Base-by-base conservation (phyloP, 2,113 vertebrate species). In the Xiphophorus couchianus region DNA sequence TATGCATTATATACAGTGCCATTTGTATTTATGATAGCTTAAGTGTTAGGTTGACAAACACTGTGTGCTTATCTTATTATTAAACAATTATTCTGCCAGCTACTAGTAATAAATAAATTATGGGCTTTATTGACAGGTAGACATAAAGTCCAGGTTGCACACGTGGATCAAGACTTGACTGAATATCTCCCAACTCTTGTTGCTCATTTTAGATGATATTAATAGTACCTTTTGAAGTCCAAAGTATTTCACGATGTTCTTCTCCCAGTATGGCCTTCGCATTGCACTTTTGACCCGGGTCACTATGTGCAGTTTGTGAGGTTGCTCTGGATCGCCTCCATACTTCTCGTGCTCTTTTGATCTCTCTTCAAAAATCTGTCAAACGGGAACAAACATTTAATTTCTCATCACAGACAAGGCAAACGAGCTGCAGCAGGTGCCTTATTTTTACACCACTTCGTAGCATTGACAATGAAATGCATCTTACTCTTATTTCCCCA, bases 211-310 rank as follows among this genome's bases (percentile, higher is more conserved):
- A 70, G 29, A 28, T 12, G 17, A 73, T 0, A 33, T 4, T 10
- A 29, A 15, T 2, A 30, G 66, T 91, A 99, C 98, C 93, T 97
- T 98, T 70, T 91, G 29, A 73, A 99, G 91, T 7, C 97, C 96
- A 13, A 99, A 94, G 76, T 89, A 62, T 80, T 85, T 94, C 71
- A 99, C 69, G 31, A 93, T 86, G 27, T 97, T 93, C 86, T 97
- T 99, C 89, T 99, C 98, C 98, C 98, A 99, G 65, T 99, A 97
- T 0, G 98, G 98, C 63, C 97, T 94, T 25, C 97, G 80, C 65
- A 90, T 69, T 5, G 80, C 88, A 82, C 95, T 95, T 92, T 87
- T 97, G 69, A 99, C 95, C 74, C 97, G 93, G 0, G 96, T 98
- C 77, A 99, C 67, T 69, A 99, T 73, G 0, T 99, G 98, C 25